Conservation (phyloP, 2,797 vertebrate genomes). For the Sebastes taczanowskii region DNA sequence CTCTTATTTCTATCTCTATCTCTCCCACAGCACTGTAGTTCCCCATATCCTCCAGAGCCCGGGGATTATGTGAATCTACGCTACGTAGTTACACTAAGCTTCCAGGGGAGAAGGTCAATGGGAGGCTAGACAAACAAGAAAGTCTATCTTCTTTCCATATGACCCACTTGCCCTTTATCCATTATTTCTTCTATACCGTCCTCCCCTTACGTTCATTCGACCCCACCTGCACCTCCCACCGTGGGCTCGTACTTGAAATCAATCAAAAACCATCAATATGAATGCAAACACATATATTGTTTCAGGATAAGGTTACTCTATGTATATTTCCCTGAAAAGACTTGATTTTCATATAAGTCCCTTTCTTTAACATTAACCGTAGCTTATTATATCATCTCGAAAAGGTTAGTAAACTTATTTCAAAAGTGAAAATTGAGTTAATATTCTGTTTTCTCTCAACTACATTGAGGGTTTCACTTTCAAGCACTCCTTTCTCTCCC, state of each 20-base stretch:
- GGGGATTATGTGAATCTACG: slow-evolving; percentile 68
- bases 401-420: slow-evolving; percentile 41
- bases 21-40: slow-evolving; percentile 40
- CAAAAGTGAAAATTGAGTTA: slow-evolving; percentile 39
- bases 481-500: neutral
- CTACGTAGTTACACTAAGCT: slow-evolving; percentile 58
- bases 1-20: neutral
- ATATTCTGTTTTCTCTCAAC: slow-evolving; percentile 24
- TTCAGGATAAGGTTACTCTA: neutral
- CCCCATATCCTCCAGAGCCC: slow-evolving; percentile 44
- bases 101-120: slow-evolving; percentile 68
- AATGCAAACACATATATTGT: slow-evolving; percentile 3
- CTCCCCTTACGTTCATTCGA: neutral
- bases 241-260: neutral
- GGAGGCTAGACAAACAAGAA: slow-evolving; percentile 62
- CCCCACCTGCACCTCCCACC: neutral
- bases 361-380: neutral
- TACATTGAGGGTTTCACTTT: neutral
- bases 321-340: neutral
- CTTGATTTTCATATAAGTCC: neutral
- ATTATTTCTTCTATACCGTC: slow-evolving; percentile 15
- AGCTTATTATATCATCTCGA: neutral
- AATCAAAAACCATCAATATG: neutral
- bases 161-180: slow-evolving; percentile 39
- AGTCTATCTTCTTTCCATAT: slow-evolving; percentile 53